phyloP scores from a whole-genome alignment of 2,797 vertebrate genomes.

The Pogoniulus pusillus region DNA sequence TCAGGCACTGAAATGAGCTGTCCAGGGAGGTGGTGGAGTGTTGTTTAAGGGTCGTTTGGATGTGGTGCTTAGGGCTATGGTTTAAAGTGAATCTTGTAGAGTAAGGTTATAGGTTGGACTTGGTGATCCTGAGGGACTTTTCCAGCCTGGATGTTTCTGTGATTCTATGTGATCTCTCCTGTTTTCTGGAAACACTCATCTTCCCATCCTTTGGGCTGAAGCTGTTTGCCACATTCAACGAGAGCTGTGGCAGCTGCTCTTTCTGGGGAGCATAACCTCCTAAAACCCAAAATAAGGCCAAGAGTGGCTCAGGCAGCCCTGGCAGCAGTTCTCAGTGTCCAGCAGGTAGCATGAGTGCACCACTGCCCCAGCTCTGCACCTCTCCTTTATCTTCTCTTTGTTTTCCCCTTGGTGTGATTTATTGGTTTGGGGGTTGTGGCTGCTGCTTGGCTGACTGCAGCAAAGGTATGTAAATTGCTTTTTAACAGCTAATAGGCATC shows the following conservation, averaged over 20 bases:
- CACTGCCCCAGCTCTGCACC: not conserved
- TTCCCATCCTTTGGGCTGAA: not conserved
- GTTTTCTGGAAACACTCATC: not conserved
- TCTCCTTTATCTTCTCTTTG: not conserved
- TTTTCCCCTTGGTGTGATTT: conserved; percentile 33
- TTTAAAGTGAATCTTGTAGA: too few species aligned
- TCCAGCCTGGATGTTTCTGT: too few species aligned
- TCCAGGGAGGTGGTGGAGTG: too few species aligned
- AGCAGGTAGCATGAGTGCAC: not conserved
- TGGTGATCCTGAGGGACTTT: too few species aligned
- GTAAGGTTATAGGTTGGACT: too few species aligned
- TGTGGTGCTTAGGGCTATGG: too few species aligned
- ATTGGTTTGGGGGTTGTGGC: not conserved
- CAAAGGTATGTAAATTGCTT: conserved; percentile 47
- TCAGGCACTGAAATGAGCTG: too few species aligned
- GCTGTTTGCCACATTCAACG: not conserved
- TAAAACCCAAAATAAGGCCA: not conserved
- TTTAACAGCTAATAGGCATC: conserved; percentile 16
- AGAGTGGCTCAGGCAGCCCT: not conserved
- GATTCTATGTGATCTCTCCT: too few species aligned
- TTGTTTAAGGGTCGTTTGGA: too few species aligned
- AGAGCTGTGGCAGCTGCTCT: not conserved
- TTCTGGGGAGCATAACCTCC: not conserved
- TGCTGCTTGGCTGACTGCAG: conserved; percentile 25
- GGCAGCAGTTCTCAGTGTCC: not conserved